Conservation (phyloP, 1,140 invertebrate genomes). For the Hypsibius dujardini region DNA sequence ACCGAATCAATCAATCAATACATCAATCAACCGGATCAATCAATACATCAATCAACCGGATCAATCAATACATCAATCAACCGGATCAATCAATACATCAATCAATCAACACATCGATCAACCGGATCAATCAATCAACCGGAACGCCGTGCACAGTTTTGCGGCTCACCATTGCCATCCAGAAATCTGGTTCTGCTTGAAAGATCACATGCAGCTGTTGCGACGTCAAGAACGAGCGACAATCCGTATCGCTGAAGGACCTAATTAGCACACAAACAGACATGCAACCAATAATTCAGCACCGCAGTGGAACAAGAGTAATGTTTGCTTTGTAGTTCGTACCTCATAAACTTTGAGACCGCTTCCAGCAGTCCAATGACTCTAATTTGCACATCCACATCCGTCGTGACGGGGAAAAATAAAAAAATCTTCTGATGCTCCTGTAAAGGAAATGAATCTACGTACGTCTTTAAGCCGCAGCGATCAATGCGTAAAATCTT, state of each 20-base stretch:
- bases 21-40: no score
- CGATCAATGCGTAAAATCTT: no score
- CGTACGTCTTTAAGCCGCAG: not conserved
- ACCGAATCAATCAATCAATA: no score
- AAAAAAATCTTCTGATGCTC: not conserved
- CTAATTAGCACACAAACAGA: not conserved
- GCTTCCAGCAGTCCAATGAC: not conserved
- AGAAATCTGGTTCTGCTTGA: not conserved
- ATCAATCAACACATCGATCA: no score
- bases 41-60: no score
- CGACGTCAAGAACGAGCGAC: not conserved
- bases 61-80: no score
- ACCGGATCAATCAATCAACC: not conserved
- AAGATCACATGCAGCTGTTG: constrained; percentile 1
- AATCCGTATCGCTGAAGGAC: not conserved
- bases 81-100: no score
- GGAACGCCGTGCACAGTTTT: not conserved
- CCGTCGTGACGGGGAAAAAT: not conserved
- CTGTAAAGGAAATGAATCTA: not conserved
- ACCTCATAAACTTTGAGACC: not conserved
- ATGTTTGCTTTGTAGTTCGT: not conserved
- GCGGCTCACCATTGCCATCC: not conserved
- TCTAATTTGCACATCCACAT: not conserved
- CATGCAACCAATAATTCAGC: no score
- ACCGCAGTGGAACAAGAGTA: no score